phyloP scores from a whole-genome alignment of 2,888 invertebrate species.

The Hirtodrosophila duncani region DNA sequence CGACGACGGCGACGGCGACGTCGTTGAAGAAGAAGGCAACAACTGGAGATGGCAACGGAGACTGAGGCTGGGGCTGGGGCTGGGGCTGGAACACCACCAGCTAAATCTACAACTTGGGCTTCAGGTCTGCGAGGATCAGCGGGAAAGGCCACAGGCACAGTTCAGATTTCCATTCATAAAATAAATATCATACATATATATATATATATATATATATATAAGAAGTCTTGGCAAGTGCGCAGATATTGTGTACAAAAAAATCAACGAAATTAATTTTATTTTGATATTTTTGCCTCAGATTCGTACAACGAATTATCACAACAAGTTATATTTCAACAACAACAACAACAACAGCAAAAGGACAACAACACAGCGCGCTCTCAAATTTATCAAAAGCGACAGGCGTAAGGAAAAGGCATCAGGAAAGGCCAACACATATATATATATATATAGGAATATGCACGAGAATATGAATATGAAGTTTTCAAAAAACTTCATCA shows the following conservation, averaged over 20 bases:
- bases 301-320: slow-evolving; percentile 63
- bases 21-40: neutral
- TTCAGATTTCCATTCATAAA: slow-evolving; percentile 52
- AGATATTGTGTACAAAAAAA: slow-evolving; percentile 12
- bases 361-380: slow-evolving; percentile 21
- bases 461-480: no score
- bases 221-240: slow-evolving; percentile 26
- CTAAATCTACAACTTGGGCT: no score
- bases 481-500: no score
- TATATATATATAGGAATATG: no score
- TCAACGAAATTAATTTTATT: slow-evolving; percentile 68
- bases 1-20: neutral
- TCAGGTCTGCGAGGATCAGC: slow-evolving; percentile 3
- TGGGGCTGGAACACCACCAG: no score
- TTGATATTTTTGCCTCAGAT: slow-evolving; percentile 68
- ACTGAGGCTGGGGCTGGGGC: no score
- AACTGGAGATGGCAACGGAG: neutral
- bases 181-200: slow-evolving; percentile 26
- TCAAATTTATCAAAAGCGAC: slow-evolving; percentile 68
- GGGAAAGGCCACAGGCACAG: slow-evolving; percentile 13
- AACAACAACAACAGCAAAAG: slow-evolving; percentile 29
- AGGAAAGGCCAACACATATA: no score
- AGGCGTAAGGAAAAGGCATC: slow-evolving; percentile 59
- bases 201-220: no score
- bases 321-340: slow-evolving; percentile 61